A percentile compares a stretch with the other conserved stretches of the same genome.
Evolutionary conservation across 1,140 invertebrate genomes (phyloP).

Genomic region (Macrobrachium rosenbergii): DNA sequence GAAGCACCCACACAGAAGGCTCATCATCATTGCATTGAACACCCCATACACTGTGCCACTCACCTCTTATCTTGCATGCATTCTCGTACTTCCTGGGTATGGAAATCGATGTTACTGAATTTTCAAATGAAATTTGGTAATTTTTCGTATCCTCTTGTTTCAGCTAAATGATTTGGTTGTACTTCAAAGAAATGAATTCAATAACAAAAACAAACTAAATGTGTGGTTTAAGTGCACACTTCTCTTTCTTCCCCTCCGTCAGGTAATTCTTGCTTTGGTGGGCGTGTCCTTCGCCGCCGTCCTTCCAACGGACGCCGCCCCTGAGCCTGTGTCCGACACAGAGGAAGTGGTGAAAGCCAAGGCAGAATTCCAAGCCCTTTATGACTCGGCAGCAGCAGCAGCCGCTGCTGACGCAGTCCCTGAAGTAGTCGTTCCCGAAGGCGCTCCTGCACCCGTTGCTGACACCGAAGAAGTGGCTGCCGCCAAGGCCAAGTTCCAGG

Average conservation of each 20-base stretch:
- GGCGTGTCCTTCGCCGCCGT: conserved; percentile 46
- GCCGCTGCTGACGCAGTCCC: conserved; percentile 51
- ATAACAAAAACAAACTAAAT: too few relatives aligned
- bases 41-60: too few relatives aligned
- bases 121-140: too few relatives aligned
- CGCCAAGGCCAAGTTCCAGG: conserved; percentile 54
- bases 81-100: too few relatives aligned
- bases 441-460: conserved; percentile 54
- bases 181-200: too few relatives aligned
- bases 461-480: conserved; percentile 60
- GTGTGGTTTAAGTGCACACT: too few relatives aligned
- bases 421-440: conserved; percentile 42
- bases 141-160: too few relatives aligned
- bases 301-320: conserved; percentile 33
- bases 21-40: too few relatives aligned
- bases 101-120: too few relatives aligned
- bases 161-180: too few relatives aligned
- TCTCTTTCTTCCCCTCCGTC: background rate
- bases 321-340: background rate
- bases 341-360: conserved; percentile 8
- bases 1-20: too few relatives aligned
- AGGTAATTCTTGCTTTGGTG: conserved; percentile 42
- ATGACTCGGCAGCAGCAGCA: background rate
- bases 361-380: background rate
- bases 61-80: too few relatives aligned